phyloP scores from a whole-genome alignment of 1,140 invertebrate species.

The Trissolcus basalis region DNA sequence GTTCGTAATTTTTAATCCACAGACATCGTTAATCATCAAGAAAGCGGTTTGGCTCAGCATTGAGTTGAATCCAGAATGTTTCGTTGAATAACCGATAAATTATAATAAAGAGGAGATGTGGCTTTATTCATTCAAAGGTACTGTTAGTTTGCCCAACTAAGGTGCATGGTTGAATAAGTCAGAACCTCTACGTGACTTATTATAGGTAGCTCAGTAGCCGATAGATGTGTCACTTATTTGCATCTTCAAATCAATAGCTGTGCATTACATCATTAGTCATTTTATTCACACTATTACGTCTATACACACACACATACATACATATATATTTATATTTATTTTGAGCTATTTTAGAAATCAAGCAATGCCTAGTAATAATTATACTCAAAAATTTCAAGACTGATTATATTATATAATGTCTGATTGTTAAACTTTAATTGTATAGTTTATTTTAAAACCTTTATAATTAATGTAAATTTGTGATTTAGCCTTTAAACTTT shows the following conservation, averaged over 20 bases:
- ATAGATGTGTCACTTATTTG: slow-evolving; percentile 74
- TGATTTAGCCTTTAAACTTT: too few relatives aligned
- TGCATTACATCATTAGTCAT: slow-evolving; percentile 72
- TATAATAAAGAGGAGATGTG: slow-evolving; percentile 23
- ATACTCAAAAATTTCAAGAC: too few relatives aligned
- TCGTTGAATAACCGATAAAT: slow-evolving; percentile 18
- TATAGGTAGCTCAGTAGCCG: slow-evolving; percentile 70
- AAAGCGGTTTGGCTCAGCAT: background rate
- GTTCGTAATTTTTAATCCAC: slow-evolving; percentile 26
- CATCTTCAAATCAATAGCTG: slow-evolving; percentile 72
- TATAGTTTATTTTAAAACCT: too few relatives aligned
- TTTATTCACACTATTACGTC: too few relatives aligned
- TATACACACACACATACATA: too few relatives aligned
- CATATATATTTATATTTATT: too few relatives aligned
- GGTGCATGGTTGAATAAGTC: slow-evolving; percentile 62
- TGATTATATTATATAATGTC: too few relatives aligned
- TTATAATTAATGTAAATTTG: too few relatives aligned
- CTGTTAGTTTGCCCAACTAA: slow-evolving; percentile 54
- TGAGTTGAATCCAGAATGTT: slow-evolving; percentile 19
- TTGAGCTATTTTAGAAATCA: too few relatives aligned
- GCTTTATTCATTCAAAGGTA: slow-evolving; percentile 22
- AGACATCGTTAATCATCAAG: slow-evolving; percentile 34
- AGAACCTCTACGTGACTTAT: slow-evolving; percentile 74
- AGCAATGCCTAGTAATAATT: too few relatives aligned
- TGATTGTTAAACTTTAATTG: too few relatives aligned